Evolutionary conservation across 53 echinoderm and acorn worm genomes (phyloP).

Genomic region (Apostichopus leukothele): DNA sequence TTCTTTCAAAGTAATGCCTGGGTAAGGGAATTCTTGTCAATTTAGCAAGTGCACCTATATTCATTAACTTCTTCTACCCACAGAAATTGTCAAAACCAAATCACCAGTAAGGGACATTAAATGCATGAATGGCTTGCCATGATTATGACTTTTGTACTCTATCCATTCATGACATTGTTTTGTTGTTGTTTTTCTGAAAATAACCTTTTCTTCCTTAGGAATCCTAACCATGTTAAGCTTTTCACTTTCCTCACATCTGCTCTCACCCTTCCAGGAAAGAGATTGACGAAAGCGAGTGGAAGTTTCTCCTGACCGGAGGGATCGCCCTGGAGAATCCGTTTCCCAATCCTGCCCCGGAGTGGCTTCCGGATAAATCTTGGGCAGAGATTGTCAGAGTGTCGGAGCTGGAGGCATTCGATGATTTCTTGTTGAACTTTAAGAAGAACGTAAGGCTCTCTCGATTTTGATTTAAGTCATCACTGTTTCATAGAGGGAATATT

Average conservation of each 20-base stretch:
- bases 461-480: neutral
- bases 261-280: slow-evolving; percentile 56
- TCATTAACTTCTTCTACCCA: no score
- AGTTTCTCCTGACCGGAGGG: slow-evolving; percentile 92
- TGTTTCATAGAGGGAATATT: no score
- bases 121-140: neutral
- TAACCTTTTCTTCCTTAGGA: neutral
- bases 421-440: slow-evolving; percentile 89
- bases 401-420: slow-evolving; percentile 79
- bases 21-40: no score
- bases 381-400: slow-evolving; percentile 94
- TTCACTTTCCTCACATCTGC: neutral
- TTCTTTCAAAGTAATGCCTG: no score
- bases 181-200: neutral
- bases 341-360: slow-evolving; percentile 90
- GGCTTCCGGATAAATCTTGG: slow-evolving; percentile 97
- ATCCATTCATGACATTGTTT: no score
- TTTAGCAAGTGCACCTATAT: no score
- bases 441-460: slow-evolving; percentile 68
- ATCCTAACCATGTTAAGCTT: neutral
- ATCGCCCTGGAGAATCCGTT: slow-evolving; percentile 96
- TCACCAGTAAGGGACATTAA: neutral
- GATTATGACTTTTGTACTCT: neutral
- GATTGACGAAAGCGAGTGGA: slow-evolving; percentile 92
- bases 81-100: neutral